Evolutionary conservation across 2,888 invertebrate genomes (phyloP).

Genomic region (Microctonus aethiopoides): DNA sequence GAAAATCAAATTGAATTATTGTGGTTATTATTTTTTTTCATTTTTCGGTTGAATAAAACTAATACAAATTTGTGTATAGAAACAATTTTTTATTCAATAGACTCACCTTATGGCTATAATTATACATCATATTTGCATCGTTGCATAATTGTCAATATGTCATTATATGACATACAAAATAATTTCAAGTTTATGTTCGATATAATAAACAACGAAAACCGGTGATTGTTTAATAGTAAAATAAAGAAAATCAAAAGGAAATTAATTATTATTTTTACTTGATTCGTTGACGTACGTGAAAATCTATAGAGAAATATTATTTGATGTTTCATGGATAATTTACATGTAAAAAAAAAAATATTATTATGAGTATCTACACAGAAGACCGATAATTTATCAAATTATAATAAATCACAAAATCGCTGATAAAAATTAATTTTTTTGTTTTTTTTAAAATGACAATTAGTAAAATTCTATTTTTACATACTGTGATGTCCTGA

Average conservation of each 20-base stretch:
- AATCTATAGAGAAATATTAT: neutral
- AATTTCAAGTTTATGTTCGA: constrained; percentile 26
- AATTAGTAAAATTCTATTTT: neutral
- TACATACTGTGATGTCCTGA: neutral
- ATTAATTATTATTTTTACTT: neutral
- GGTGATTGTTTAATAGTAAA: neutral
- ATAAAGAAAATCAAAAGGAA: too few species aligned
- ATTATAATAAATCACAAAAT: neutral
- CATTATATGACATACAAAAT: constrained; percentile 48
- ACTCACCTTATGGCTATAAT: constrained; percentile 47
- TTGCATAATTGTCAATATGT: constrained; percentile 49
- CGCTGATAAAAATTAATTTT: neutral
- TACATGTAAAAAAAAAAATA: neutral
- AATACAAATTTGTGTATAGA: constrained; percentile 43
- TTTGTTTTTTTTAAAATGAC: too few species aligned
- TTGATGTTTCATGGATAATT: neutral
- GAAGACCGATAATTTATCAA: neutral
- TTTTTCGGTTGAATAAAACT: constrained; percentile 24
- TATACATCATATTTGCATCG: constrained; percentile 49
- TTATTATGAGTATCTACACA: neutral
- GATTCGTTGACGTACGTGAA: neutral
- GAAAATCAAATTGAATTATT: neutral
- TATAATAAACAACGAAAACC: neutral
- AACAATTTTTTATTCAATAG: constrained; percentile 52
- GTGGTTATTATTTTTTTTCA: too few species aligned